phyloP scores from a whole-genome alignment of 2,113 vertebrate species.

The Otus sunia region DNA sequence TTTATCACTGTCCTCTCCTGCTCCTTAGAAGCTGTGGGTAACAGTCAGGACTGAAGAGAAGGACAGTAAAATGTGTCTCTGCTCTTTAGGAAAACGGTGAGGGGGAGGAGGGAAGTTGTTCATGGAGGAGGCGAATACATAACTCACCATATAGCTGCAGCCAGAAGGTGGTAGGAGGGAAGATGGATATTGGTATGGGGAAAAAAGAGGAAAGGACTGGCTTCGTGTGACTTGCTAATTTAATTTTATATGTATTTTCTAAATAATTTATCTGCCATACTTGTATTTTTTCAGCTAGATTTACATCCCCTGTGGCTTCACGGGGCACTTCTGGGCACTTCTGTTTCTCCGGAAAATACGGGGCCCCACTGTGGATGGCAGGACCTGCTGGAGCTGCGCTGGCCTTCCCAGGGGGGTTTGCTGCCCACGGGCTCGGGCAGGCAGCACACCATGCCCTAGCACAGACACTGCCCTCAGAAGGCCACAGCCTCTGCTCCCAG shows the following conservation, averaged over 20 bases:
- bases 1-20: neutral
- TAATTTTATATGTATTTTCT: neutral
- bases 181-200: neutral
- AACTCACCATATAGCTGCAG: neutral
- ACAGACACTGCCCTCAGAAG: neutral
- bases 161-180: constrained; percentile 22
- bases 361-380: neutral
- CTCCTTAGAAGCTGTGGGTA: neutral
- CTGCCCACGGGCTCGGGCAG: neutral
- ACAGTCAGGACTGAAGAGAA: neutral
- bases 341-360: rapidly evolving
- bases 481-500: neutral
- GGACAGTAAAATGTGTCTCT: neutral
- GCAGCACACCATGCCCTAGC: too few relatives aligned
- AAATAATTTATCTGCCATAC: neutral
- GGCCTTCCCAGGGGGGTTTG: rapidly evolving
- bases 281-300: neutral
- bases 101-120: neutral
- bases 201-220: neutral
- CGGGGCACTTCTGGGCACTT: neutral
- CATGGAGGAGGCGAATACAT: neutral
- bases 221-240: neutral
- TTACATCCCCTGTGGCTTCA: neutral
- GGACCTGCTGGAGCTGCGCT: neutral
- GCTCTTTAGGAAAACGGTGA: neutral